Evolutionary conservation across 2,888 invertebrate genomes (phyloP).

Genomic region (Macrosoma leucophasiata): DNA sequence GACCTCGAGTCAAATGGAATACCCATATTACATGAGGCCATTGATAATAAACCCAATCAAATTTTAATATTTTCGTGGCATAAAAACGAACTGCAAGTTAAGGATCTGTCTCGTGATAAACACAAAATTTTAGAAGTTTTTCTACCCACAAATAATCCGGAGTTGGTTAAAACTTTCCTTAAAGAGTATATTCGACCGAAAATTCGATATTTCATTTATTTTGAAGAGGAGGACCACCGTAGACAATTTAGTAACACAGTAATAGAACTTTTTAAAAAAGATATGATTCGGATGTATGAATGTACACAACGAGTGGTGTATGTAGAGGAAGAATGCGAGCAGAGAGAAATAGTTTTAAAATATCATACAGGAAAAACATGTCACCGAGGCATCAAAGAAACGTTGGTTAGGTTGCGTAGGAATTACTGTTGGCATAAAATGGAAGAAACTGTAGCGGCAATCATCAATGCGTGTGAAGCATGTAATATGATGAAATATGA

Average conservation of each 20-base stretch:
- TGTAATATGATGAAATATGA: too few species aligned
- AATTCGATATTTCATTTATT: slow-evolving; percentile 23
- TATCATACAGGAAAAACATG: slow-evolving; percentile 14
- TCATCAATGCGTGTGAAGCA: too few species aligned
- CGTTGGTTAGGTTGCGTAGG: too few species aligned
- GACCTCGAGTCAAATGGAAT: slow-evolving; percentile 7
- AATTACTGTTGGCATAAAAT: too few species aligned
- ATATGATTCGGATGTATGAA: slow-evolving; percentile 22
- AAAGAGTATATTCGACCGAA: slow-evolving; percentile 15
- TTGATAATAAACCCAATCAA: slow-evolving; percentile 21
- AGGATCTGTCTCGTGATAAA: slow-evolving; percentile 9
- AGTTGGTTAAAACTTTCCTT: slow-evolving; percentile 18
- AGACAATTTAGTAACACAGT: slow-evolving; percentile 14
- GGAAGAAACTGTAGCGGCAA: too few species aligned
- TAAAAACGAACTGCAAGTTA: slow-evolving; percentile 10
- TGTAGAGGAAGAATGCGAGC: slow-evolving; percentile 12
- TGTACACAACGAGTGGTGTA: slow-evolving; percentile 25
- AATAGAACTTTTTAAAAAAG: slow-evolving; percentile 23
- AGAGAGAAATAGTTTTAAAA: slow-evolving; percentile 11
- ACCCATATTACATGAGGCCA: slow-evolving; percentile 9
- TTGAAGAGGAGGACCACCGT: slow-evolving; percentile 16
- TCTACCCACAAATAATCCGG: slow-evolving; percentile 9
- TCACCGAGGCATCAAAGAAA: slow-evolving; percentile 17
- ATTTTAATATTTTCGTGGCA: slow-evolving; percentile 14
- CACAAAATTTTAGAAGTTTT: slow-evolving; percentile 14